Evolutionary conservation across 2,888 invertebrate genomes (phyloP), one percentile per base, ranked within the genome.

Genomic region (Coelogynopora nodosa): DNA sequence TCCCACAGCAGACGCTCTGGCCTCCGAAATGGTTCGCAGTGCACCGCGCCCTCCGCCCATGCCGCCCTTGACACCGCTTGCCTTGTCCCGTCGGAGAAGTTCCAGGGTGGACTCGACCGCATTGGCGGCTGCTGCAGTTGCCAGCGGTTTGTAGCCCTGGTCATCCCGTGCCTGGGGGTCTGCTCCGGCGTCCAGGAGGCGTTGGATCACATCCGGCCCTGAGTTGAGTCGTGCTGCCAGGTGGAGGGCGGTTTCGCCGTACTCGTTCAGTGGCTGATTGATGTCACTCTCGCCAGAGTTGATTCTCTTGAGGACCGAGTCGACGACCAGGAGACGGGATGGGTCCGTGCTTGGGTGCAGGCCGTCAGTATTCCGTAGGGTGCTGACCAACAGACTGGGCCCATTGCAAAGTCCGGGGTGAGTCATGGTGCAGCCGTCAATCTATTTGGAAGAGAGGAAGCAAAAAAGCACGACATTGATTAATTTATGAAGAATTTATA

Each of bases 171-270:
- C 27, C 13, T 31, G 28, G 29, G n/a, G 31, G 23, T 86, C 86
- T 10, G 30, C 86, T n/a, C 86, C 86, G 0, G 84, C 28, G 26
- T 86, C 86, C 5, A 74, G 74, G 0, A 86, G 26, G 0, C 86
- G 49, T 23, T 28, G 30, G 0, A 49, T 31, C 0, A 86, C 31
- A 5, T 29, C 85, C 0, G 30, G n/a, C 23, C 29, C 85, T 0
- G 86, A 85, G 86, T 86, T 85, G n/a, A 49, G 30, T 1, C 82
- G 30, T 0, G 85, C 85, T 67, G 85, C 85, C 84, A 85, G n/a
- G 82, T 85, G 85, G 2, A 85, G 85, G 18, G 85, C 74, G n/a
- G 85, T 85, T 67, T 85, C 85, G 2, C 82, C 82, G 5, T 31
- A n/a, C 5, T 82, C 29, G 10, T 5, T 82, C 18, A 74, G 5